Base-by-base conservation (phyloP, 2,888 invertebrate species). In the Ormyrus labotus region DNA sequence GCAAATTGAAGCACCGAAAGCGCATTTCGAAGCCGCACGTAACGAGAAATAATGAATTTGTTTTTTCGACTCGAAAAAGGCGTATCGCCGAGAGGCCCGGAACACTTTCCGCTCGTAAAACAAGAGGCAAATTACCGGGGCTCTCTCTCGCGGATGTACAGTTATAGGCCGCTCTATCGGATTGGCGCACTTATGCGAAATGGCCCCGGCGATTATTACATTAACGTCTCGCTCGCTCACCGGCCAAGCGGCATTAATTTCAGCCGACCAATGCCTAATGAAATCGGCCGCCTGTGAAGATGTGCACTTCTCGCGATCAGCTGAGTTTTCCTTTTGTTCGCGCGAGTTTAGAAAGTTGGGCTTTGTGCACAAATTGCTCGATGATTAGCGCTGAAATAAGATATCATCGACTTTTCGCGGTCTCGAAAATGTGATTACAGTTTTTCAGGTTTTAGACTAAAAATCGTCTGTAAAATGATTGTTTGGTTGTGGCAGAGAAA, bases 151-250 rank as follows among this genome's bases (percentile, higher is more conserved):
- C 51, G 19, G 55, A 69, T 77, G 63, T 70, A 70, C 77, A 77
- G 77, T 77, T 77, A 77, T 10, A 10, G 11, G 45, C 50, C 58
- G 75, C 60, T 75, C 53, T 55, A 74, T 74, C 74, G 74, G 65
- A 67, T 73, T 73, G 73, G 73, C 73, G 64, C 73, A 73, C 64
- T 64, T 55, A 64, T 64, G 73, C 64, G 73, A 73, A 64, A 71
- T 73, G 47, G 73, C 63, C 55, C 55, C 64, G 64, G 50, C 61
- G 77, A 77, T 77, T 64, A 64, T 77, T 67, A 13, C 74, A 55
- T 76, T 69, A 76, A 60, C 75, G 76, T 67, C 74, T 72, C 71
- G 13, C 19, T 6, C 13, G 65, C 63, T 45, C 9, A 7, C 1
- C 63, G 47, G 6, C 50, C 8, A 48, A 48, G 68, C 51, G 55